Percentiles rank a stretch among this genome's conserved stretches.
These are phyloP conservation scores for Gorsachius goisagi DNA, from an alignment of 2,113 vertebrate genomes.

Conservation along the genomic window DNA sequence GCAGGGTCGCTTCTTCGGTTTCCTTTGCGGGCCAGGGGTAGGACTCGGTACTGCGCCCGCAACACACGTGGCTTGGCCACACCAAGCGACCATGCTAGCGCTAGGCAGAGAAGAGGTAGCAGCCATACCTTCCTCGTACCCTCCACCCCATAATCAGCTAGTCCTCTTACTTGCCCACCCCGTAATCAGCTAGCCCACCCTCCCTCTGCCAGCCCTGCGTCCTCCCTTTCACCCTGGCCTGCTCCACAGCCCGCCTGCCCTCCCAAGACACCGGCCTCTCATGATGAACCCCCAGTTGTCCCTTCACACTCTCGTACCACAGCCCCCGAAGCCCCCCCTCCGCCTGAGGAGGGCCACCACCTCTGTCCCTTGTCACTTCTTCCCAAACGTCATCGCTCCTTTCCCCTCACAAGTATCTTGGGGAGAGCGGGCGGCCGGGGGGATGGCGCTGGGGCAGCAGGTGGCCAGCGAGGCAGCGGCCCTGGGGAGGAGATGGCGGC, in stretches of 20 bases:
- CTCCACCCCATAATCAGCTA: accelerated
- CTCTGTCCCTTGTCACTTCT: accelerated
- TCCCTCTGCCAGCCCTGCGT: not conserved
- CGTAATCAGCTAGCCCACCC: not conserved
- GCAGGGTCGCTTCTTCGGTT: accelerated
- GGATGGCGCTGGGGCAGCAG: accelerated
- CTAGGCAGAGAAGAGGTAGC: not conserved
- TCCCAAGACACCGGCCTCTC: not conserved
- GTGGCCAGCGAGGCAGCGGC: not conserved
- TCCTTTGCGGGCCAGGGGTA: not conserved
- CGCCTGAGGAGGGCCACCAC: not conserved
- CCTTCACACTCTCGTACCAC: accelerated
- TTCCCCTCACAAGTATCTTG: accelerated
- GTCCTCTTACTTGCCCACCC: not conserved
- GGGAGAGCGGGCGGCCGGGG: accelerated
- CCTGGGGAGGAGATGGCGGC: not conserved
- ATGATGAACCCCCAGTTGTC: accelerated
- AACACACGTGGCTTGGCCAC: accelerated
- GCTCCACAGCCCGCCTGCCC: not conserved
- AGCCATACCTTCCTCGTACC: accelerated
- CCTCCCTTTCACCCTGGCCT: not conserved
- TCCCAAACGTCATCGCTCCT: accelerated
- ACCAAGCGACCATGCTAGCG: accelerated
- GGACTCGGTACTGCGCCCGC: not conserved
- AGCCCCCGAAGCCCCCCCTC: accelerated